These are phyloP conservation scores for Halictus quadricinctus DNA, from an alignment of 2,888 invertebrate genomes.

Conservation along the genomic window DNA sequence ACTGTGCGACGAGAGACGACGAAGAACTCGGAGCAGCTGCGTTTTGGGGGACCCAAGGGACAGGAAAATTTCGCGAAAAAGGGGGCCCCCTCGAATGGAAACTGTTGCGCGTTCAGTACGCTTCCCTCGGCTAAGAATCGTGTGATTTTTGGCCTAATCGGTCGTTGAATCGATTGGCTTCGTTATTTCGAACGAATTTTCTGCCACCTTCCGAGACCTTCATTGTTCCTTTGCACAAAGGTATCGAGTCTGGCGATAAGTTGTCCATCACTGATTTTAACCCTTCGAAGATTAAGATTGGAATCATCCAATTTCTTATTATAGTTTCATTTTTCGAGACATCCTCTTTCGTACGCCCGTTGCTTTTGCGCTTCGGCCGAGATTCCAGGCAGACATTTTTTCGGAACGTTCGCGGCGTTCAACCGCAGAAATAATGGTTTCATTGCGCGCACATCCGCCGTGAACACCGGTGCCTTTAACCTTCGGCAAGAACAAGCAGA, in stretches of 20 bases:
- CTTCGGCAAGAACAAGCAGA: conserved; percentile 45
- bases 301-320: neutral
- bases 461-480: conserved; percentile 44
- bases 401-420: neutral
- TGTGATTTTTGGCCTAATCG: conserved; percentile 28
- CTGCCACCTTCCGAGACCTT: neutral
- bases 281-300: neutral
- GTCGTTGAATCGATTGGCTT: conserved; percentile 9
- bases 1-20: neutral
- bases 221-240: no score
- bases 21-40: conserved; percentile 63
- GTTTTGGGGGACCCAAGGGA: neutral
- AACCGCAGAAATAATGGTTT: conserved; percentile 18
- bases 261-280: neutral
- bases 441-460: neutral
- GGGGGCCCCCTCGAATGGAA: conserved; percentile 25
- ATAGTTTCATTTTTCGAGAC: neutral
- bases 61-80: conserved; percentile 26
- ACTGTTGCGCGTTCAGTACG: conserved; percentile 26
- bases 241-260: neutral
- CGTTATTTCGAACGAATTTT: conserved; percentile 14
- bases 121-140: neutral
- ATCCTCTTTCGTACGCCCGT: neutral
- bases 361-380: neutral
- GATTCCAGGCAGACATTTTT: neutral